Conservation (phyloP, 2,797 vertebrate genomes). For the Chaetophractus vellerosus region DNA sequence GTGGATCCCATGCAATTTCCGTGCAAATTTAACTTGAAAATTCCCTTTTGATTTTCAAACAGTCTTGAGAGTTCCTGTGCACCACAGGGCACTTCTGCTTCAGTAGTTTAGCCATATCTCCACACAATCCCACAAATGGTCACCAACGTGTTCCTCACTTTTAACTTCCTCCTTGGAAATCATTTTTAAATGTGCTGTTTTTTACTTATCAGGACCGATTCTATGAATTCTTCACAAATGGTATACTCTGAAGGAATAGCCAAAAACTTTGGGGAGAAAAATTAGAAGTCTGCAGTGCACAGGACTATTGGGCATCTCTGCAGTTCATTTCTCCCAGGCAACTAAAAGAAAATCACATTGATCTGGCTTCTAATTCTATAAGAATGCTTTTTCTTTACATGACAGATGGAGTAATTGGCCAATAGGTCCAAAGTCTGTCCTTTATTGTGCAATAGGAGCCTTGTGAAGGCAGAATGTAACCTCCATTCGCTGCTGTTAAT, state of each 20-base stretch:
- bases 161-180: not conserved
- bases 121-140: not conserved
- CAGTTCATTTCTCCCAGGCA: not conserved
- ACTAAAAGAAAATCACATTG: not conserved
- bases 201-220: not conserved
- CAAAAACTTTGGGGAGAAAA: not conserved
- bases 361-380: not conserved
- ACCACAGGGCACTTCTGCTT: accelerated
- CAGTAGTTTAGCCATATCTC: not conserved
- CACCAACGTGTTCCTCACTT: not conserved
- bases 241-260: not conserved
- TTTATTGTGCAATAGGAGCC: not conserved
- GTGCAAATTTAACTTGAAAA: not conserved
- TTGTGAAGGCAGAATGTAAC: too few species aligned
- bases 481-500: not conserved
- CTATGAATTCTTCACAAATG: accelerated
- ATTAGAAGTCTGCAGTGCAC: not conserved
- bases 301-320: accelerated
- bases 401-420: not conserved
- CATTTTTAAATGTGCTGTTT: not conserved
- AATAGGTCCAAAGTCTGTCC: conserved; percentile 54
- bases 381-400: not conserved
- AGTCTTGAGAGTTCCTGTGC: not conserved
- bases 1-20: too few species aligned
- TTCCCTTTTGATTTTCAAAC: not conserved